Evolutionary conservation across 2,113 vertebrate species (phyloP).

Genomic region (Oenanthe melanoleuca): DNA sequence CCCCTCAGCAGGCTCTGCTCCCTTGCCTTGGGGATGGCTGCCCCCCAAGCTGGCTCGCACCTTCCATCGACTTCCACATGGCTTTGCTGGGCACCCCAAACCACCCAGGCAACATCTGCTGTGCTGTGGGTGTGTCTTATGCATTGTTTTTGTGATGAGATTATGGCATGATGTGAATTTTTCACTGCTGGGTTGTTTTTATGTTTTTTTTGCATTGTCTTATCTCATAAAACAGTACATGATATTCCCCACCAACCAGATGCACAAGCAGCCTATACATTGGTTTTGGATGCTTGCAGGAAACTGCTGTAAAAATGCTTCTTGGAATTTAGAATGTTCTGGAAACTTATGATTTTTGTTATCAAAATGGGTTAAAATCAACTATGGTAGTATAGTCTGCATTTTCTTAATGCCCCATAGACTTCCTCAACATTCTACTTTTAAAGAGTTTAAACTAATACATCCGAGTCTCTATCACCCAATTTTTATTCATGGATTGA

Average conservation of each 20-base stretch:
- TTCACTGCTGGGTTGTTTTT: background rate
- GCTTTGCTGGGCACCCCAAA: background rate
- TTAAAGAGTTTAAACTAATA: background rate
- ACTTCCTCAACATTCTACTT: background rate
- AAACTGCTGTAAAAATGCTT: background rate
- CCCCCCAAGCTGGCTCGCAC: background rate
- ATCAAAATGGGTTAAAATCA: background rate
- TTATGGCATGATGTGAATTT: background rate
- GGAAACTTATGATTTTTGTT: background rate
- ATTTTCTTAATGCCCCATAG: background rate
- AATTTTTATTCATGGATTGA: background rate
- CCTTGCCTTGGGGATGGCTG: fast-evolving
- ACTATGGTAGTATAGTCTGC: background rate
- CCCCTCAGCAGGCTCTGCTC: background rate
- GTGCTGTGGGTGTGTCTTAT: background rate
- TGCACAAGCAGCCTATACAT: background rate
- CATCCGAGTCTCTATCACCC: background rate
- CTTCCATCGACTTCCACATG: background rate
- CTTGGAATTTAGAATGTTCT: background rate
- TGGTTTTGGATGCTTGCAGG: background rate
- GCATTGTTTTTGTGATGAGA: background rate
- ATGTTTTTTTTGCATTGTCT: background rate
- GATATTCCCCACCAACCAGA: background rate
- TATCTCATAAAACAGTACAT: background rate
- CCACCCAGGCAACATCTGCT: background rate